These are phyloP conservation scores for Salarias fasciatus DNA, from an alignment of 2,797 vertebrate species.

Conservation along the genomic window DNA sequence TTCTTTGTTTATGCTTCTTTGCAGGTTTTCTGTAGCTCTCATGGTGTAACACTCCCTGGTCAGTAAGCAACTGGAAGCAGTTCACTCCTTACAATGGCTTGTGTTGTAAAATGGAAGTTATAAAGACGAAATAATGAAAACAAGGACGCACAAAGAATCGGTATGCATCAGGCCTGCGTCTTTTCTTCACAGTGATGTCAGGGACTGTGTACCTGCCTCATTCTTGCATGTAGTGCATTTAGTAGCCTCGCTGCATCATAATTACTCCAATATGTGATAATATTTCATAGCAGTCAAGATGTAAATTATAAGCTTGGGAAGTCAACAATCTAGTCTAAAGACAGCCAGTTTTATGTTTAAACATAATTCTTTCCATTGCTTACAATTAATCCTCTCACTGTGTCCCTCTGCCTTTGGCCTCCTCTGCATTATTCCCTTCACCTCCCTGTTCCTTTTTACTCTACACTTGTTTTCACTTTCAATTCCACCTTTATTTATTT, in stretches of 20 bases:
- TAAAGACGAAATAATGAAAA: conserved; percentile 84
- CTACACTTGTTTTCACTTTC: conserved; percentile 24
- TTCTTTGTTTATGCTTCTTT: conserved; percentile 65
- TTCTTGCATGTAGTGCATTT: conserved; percentile 21
- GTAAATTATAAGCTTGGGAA: conserved; percentile 37
- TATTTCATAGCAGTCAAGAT: conserved; percentile 36
- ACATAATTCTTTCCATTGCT: conserved; percentile 8
- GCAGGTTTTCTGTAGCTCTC: conserved; percentile 66
- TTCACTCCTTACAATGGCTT: conserved; percentile 72
- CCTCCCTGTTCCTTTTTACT: conserved; percentile 19
- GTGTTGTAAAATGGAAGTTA: conserved; percentile 77
- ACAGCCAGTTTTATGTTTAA: conserved; percentile 26
- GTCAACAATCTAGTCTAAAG: conserved; percentile 12
- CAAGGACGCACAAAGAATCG: conserved; percentile 88
- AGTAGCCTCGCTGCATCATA: conserved; percentile 14
- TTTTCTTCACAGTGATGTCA: conserved; percentile 30
- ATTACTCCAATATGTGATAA: conserved; percentile 41
- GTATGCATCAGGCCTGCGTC: conserved; percentile 66
- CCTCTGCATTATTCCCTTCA: conserved; percentile 15
- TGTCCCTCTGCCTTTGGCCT: conserved; percentile 17
- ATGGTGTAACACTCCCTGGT: conserved; percentile 51
- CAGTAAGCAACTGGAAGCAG: conserved; percentile 57
- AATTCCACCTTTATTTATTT: conserved; percentile 26
- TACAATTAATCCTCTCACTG: not conserved
- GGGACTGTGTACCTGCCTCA: conserved; percentile 35